A percentile compares a stretch with the other conserved stretches of the same genome.
phyloP scores from a whole-genome alignment of 2,797 vertebrate genomes.

The Phoxinus dragarum region DNA sequence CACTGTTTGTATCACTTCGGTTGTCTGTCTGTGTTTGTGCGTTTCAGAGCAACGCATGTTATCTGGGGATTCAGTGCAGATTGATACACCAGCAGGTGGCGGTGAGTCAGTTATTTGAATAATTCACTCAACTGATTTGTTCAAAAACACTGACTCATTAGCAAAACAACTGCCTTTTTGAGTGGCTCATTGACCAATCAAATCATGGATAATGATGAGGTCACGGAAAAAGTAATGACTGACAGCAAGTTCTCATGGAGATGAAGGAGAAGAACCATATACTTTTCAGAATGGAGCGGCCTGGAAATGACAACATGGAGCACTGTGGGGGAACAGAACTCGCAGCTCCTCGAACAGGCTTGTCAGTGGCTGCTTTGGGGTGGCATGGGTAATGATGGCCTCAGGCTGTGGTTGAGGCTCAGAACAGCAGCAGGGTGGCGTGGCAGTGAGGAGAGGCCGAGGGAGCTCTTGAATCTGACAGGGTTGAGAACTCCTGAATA shows the following conservation, averaged over 20 bases:
- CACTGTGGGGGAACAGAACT: not conserved
- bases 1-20: not conserved
- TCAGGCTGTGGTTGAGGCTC: conserved; percentile 14
- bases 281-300: not conserved
- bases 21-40: not conserved
- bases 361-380: conserved; percentile 37
- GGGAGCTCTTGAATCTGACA: conserved; percentile 34
- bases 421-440: conserved; percentile 39
- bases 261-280: not conserved
- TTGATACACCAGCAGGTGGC: not conserved
- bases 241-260: conserved; percentile 16
- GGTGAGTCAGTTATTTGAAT: not conserved
- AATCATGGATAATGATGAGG: not conserved
- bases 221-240: conserved; percentile 11
- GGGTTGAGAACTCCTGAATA: conserved; percentile 41
- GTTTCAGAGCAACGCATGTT: not conserved
- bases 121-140: not conserved
- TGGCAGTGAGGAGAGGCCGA: conserved; percentile 13
- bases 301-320: conserved; percentile 8
- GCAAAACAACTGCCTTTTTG: not conserved
- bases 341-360: not conserved
- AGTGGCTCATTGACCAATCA: not conserved
- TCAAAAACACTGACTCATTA: not conserved
- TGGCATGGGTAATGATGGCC: conserved; percentile 51
- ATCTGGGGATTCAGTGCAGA: not conserved